Conservation (phyloP, 2,113 vertebrate genomes). For the Colinus virginianus region DNA sequence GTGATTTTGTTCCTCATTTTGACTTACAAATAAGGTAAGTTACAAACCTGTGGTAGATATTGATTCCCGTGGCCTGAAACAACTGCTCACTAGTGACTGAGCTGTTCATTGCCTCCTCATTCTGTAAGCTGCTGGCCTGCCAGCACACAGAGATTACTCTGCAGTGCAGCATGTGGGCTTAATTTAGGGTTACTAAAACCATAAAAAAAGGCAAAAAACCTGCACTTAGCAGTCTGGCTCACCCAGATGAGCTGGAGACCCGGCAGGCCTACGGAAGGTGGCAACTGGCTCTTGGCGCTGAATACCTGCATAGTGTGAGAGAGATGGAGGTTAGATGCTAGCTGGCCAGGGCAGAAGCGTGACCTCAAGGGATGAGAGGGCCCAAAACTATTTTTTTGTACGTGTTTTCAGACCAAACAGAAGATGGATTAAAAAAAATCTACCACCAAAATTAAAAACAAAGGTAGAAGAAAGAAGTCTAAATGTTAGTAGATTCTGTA, state of each 20-base stretch:
- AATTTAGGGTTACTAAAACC: not conserved
- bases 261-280: constrained; percentile 72
- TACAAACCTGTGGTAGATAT: not conserved
- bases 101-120: not conserved
- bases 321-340: not conserved
- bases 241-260: constrained; percentile 77
- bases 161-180: not conserved
- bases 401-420: not conserved
- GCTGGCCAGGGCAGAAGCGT: accelerated
- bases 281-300: constrained; percentile 74
- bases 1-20: not conserved
- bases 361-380: accelerated
- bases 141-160: not conserved
- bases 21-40: not conserved
- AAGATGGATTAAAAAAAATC: not conserved
- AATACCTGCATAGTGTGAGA: constrained; percentile 55
- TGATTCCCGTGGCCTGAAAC: not conserved
- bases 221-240: constrained; percentile 28
- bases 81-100: not conserved
- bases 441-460: not conserved
- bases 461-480: not conserved
- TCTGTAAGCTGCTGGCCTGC: not conserved
- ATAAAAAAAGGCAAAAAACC: not conserved
- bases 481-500: not conserved
- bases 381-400: not conserved